phyloP scores from a whole-genome alignment of 1,140 invertebrate genomes.

The Ptiloglossa arizonensis region DNA sequence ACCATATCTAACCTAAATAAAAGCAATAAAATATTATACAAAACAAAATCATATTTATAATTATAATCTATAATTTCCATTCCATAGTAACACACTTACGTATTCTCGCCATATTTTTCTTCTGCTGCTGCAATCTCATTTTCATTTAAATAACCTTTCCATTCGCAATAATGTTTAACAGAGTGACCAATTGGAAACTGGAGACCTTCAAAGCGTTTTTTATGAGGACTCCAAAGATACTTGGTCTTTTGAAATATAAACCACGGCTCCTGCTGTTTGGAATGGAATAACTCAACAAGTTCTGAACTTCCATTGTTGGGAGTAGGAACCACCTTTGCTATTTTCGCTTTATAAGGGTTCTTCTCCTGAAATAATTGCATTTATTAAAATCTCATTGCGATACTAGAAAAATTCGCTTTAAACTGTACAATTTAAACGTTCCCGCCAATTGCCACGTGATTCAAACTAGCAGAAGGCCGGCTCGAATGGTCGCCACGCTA shows the following conservation, averaged over 20 bases:
- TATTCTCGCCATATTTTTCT: slow-evolving; percentile 94
- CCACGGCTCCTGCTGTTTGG: slow-evolving; percentile 85
- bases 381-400: slow-evolving; percentile 1
- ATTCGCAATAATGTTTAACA: slow-evolving; percentile 90
- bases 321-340: slow-evolving; percentile 97
- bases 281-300: slow-evolving; percentile 90
- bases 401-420: not conserved
- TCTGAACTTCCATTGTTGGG: slow-evolving; percentile 98
- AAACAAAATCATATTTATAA: not conserved
- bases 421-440: slow-evolving; percentile 31
- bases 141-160: slow-evolving; percentile 94
- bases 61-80: not conserved
- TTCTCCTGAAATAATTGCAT: slow-evolving; percentile 84
- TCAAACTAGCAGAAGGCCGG: slow-evolving; percentile 57
- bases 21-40: slow-evolving; percentile 49
- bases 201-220: slow-evolving; percentile 90
- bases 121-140: slow-evolving; percentile 88
- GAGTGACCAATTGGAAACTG: slow-evolving; percentile 90
- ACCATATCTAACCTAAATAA: slow-evolving; percentile 91
- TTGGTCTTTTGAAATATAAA: slow-evolving; percentile 98
- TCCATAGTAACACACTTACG: slow-evolving; percentile 83
- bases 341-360: slow-evolving; percentile 88
- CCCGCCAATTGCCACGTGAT: slow-evolving; percentile 47
- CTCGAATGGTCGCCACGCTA: slow-evolving; percentile 68
- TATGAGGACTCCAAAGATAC: slow-evolving; percentile 93